Percentiles rank a stretch among this genome's conserved stretches.
phyloP scores from a whole-genome alignment of 2,888 invertebrate species.

The Eupithecia exiguata region DNA sequence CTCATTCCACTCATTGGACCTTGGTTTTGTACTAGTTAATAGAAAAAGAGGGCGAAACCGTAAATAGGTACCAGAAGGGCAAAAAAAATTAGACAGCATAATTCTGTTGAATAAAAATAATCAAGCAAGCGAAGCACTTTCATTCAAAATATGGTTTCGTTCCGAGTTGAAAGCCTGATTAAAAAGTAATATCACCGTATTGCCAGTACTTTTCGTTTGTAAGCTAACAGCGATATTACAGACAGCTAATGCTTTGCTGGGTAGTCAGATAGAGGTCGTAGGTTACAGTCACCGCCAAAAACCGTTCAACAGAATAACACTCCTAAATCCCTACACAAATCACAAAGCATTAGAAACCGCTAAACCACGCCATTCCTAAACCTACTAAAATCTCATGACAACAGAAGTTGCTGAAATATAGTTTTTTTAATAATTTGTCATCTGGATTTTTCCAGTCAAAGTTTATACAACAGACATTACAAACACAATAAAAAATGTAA shows the following conservation, averaged over 20 bases:
- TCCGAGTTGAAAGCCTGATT: constrained; percentile 11
- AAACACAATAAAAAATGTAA: neutral
- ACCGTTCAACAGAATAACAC: neutral
- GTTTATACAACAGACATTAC: neutral
- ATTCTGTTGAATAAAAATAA: constrained; percentile 1
- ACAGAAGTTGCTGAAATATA: neutral
- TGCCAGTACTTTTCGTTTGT: constrained; percentile 9
- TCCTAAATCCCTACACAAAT: no score
- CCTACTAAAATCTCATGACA: neutral
- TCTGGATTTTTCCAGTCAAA: neutral
- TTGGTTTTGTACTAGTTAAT: neutral
- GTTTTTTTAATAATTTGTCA: neutral
- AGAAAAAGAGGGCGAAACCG: neutral
- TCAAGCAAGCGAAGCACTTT: constrained; percentile 12
- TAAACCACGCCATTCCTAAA: neutral
- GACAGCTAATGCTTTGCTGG: neutral
- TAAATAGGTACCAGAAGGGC: neutral
- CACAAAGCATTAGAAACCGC: neutral
- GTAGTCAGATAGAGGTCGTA: neutral
- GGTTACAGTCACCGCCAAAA: neutral
- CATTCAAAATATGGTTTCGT: constrained; percentile 14
- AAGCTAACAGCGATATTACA: constrained; percentile 7
- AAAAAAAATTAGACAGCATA: neutral
- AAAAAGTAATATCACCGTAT: constrained; percentile 15
- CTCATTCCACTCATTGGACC: no score